These are phyloP conservation scores for Sycobia sp. DNA, from an alignment of 1,140 invertebrate genomes.

Conservation along the genomic window DNA sequence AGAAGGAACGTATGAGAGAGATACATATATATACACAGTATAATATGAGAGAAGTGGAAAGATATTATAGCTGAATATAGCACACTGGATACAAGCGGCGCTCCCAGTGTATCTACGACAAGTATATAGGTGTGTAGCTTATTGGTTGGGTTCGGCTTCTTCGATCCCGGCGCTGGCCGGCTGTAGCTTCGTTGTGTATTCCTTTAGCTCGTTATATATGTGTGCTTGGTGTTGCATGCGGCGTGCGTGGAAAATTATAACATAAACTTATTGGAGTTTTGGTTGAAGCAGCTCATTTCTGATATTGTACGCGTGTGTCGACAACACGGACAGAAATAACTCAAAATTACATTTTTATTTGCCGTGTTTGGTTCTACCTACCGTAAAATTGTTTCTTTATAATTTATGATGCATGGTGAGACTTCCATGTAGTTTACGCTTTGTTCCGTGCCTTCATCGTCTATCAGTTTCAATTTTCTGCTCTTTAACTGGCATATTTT, in stretches of 20 bases:
- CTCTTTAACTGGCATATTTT: not conserved
- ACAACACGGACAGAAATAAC: constrained; percentile 1
- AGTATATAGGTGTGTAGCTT: not conserved
- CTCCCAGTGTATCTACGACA: too few relatives aligned
- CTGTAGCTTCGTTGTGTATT: too few relatives aligned
- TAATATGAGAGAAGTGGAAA: too few relatives aligned
- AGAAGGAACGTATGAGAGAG: too few relatives aligned
- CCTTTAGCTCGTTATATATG: too few relatives aligned
- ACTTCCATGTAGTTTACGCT: not conserved
- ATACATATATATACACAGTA: too few relatives aligned
- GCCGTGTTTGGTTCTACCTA: not conserved
- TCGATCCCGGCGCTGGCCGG: not conserved
- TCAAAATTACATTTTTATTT: not conserved
- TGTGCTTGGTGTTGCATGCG: not conserved
- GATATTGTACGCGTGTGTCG: constrained; percentile 5
- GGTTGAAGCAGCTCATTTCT: constrained; percentile 1
- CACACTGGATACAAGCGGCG: too few relatives aligned
- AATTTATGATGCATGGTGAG: not conserved
- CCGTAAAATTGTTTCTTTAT: not conserved
- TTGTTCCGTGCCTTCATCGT: not conserved
- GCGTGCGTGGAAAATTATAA: not conserved
- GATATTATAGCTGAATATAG: too few relatives aligned
- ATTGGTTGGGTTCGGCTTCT: not conserved
- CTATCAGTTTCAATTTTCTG: not conserved
- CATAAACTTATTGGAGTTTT: constrained; percentile 13